Percentiles rank a stretch among this genome's conserved stretches.
These are phyloP conservation scores for Aurelia sp. DNA, from an alignment of 30 jellyfish, hydroid and myxozoan genomes.

Conservation along the genomic window DNA sequence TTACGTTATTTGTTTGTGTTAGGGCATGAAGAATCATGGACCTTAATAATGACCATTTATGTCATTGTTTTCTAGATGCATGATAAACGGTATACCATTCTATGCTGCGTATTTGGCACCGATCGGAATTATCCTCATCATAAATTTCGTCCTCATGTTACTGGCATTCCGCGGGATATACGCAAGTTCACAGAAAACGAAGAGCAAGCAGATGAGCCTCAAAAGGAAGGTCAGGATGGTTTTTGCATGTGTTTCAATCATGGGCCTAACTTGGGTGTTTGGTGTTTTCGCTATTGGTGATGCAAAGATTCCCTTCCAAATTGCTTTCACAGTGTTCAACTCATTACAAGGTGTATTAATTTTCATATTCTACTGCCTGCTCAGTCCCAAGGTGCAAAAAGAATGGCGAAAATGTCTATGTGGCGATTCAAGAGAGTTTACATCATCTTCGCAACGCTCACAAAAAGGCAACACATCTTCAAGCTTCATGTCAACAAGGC, in stretches of 20 bases:
- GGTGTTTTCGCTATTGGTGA: conserved; percentile 51
- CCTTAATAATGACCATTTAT: background rate
- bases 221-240: conserved; percentile 23
- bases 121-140: conserved; percentile 19
- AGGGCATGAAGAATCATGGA: no score
- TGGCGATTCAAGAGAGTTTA: background rate
- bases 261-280: conserved; percentile 67
- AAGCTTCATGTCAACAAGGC: background rate
- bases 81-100: conserved; percentile 42
- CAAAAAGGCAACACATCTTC: background rate
- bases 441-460: conserved; percentile 17
- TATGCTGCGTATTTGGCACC: conserved; percentile 52
- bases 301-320: conserved; percentile 25
- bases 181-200: conserved; percentile 31
- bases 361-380: conserved; percentile 45
- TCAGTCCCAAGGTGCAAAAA: conserved; percentile 14
- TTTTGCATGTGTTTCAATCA: conserved; percentile 26
- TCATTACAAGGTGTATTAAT: conserved; percentile 61
- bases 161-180: conserved; percentile 39
- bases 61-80: conserved; percentile 20
- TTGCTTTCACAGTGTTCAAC: conserved; percentile 34
- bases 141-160: conserved; percentile 16
- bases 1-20: no score
- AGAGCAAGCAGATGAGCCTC: conserved; percentile 10
- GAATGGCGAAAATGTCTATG: conserved; percentile 29